These are phyloP conservation scores for Megaptera novaeangliae DNA, from an alignment of 2,113 vertebrate genomes.

Conservation along the genomic window DNA sequence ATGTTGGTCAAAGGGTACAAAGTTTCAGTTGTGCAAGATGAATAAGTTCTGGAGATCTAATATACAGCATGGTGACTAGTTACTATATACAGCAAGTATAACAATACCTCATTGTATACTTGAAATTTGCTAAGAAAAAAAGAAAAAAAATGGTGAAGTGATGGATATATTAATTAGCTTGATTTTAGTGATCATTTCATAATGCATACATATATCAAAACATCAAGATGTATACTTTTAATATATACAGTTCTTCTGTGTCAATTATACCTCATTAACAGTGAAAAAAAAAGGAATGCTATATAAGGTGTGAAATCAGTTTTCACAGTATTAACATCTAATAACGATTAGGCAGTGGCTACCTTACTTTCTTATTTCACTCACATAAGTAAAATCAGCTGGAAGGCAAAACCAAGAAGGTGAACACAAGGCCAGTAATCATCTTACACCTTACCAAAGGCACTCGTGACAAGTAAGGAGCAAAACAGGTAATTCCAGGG, in stretches of 20 bases:
- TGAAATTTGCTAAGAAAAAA: not conserved
- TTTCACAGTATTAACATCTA: not conserved
- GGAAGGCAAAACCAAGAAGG: not conserved
- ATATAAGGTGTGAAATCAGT: not conserved
- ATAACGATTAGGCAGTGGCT: not conserved
- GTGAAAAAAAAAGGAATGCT: not conserved
- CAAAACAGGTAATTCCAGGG: not conserved
- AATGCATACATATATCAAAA: not conserved
- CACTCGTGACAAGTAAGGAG: not conserved
- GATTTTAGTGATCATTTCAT: not conserved
- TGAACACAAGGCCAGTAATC: not conserved
- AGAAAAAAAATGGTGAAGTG: not conserved
- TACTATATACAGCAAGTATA: not conserved
- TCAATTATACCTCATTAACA: not conserved
- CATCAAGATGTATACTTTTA: not conserved
- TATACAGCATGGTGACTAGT: not conserved
- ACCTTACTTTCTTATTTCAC: not conserved
- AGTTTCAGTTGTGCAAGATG: not conserved
- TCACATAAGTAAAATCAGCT: slow-evolving; percentile 5
- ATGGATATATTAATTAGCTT: not conserved
- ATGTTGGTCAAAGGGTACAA: not conserved
- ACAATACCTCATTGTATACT: not conserved
- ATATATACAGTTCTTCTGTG: not conserved
- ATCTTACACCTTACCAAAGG: not conserved
- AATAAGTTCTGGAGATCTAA: not conserved